Percentiles rank a stretch among this genome's conserved stretches.
Evolutionary conservation across 2,113 vertebrate species (phyloP).

Genomic region (Saguinus imperator): DNA sequence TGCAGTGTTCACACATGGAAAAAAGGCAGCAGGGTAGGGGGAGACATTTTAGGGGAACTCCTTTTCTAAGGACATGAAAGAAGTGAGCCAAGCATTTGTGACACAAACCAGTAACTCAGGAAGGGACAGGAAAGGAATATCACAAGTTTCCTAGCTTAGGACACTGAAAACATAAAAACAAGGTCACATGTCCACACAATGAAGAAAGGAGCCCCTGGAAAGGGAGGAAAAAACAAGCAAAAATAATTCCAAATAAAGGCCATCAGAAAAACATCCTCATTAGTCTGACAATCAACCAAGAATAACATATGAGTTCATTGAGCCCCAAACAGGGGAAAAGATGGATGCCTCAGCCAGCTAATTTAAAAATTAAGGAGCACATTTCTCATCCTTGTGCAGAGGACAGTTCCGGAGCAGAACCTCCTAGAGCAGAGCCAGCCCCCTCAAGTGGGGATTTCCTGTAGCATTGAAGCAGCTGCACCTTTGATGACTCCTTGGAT

Average conservation of each 20-base stretch:
- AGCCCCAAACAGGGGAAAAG: slow-evolving; percentile 9
- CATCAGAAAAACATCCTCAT: slow-evolving; percentile 69
- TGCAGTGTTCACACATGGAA: rapidly evolving
- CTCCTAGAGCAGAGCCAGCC: background rate
- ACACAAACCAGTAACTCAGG: slow-evolving; percentile 51
- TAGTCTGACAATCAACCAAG: slow-evolving; percentile 63
- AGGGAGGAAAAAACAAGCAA: slow-evolving; percentile 70
- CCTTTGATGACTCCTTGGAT: slow-evolving; percentile 76
- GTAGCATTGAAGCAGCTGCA: slow-evolving; percentile 68
- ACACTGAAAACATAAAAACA: slow-evolving; percentile 60
- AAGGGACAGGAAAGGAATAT: slow-evolving; percentile 62
- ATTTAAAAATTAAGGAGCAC: slow-evolving; percentile 61
- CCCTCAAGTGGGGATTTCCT: slow-evolving; percentile 65
- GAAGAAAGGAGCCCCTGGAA: slow-evolving; percentile 62
- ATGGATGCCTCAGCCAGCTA: slow-evolving; percentile 58
- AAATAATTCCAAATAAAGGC: slow-evolving; percentile 66
- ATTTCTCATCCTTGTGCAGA: slow-evolving; percentile 59
- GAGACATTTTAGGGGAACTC: background rate
- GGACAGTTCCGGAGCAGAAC: slow-evolving; percentile 40
- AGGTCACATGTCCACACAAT: slow-evolving; percentile 52
- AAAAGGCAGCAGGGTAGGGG: background rate
- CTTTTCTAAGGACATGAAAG: background rate
- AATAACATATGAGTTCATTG: slow-evolving; percentile 73
- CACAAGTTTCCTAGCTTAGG: slow-evolving; percentile 52
- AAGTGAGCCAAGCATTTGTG: slow-evolving; percentile 19